Evolutionary conservation across 2,888 invertebrate species (phyloP).

Genomic region (Drosophila pegasa): DNA sequence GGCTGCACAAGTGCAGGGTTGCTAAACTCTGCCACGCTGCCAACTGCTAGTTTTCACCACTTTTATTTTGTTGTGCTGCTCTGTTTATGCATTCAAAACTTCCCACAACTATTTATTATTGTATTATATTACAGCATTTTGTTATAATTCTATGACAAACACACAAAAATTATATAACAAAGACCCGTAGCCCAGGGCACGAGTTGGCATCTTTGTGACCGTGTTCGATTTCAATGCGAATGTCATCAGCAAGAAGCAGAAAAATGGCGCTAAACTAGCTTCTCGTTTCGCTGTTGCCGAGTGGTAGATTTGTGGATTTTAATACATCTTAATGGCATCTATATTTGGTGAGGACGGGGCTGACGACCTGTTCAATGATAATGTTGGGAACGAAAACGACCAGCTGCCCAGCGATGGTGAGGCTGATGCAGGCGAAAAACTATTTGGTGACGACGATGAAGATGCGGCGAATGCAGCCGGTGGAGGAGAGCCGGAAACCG

Average conservation of each 20-base stretch:
- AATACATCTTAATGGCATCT: slow-evolving; percentile 67
- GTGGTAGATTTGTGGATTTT: slow-evolving; percentile 32
- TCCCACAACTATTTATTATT: not conserved
- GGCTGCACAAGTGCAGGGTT: slow-evolving; percentile 56
- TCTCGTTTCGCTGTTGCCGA: slow-evolving; percentile 22
- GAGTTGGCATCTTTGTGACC: slow-evolving; percentile 45
- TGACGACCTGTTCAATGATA: slow-evolving; percentile 80
- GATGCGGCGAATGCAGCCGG: slow-evolving; percentile 83
- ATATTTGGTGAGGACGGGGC: slow-evolving; percentile 79
- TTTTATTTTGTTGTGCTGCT: not conserved
- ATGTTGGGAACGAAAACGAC: slow-evolving; percentile 63
- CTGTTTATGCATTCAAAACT: not conserved
- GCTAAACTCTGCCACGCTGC: slow-evolving; percentile 57
- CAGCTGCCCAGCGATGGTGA: slow-evolving; percentile 85
- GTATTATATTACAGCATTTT: not conserved
- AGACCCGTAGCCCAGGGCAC: not conserved
- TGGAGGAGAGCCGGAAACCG: slow-evolving; percentile 85
- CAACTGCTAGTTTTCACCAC: slow-evolving; percentile 41
- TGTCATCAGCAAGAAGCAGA: slow-evolving; percentile 53
- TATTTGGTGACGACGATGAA: slow-evolving; percentile 80
- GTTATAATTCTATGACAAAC: not conserved
- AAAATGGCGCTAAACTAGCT: slow-evolving; percentile 65
- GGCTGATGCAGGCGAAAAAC: slow-evolving; percentile 83
- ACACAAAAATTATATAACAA: slow-evolving; percentile 51
- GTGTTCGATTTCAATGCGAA: slow-evolving; percentile 28